phyloP scores from a whole-genome alignment of 2,797 vertebrate species.

The Remorina albescens region DNA sequence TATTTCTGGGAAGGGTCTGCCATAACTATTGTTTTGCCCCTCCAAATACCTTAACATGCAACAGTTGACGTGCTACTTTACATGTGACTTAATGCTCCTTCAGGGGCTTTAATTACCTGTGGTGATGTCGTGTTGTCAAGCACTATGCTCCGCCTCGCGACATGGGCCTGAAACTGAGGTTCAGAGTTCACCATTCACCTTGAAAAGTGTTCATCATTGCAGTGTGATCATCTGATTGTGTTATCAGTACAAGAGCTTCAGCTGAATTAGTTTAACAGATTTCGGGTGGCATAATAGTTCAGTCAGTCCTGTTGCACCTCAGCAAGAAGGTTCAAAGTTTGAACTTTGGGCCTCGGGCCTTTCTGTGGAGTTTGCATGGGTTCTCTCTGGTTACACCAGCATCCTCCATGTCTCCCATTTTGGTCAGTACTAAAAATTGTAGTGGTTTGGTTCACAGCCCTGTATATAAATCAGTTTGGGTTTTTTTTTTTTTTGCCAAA shows the following conservation, averaged over 20 bases:
- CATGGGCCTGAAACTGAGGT: not conserved
- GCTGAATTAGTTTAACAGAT: too few species aligned
- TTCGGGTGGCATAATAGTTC: too few species aligned
- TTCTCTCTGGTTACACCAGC: too few species aligned
- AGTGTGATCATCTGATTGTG: too few species aligned
- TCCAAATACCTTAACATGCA: constrained; percentile 36
- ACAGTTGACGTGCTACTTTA: constrained; percentile 45
- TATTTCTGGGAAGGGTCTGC: constrained; percentile 59
- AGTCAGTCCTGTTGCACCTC: too few species aligned
- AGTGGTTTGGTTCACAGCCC: not conserved
- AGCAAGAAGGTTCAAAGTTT: too few species aligned
- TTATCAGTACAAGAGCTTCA: too few species aligned
- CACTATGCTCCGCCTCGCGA: constrained; percentile 14
- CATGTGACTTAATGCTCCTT: constrained; percentile 61
- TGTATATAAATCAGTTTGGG: not conserved
- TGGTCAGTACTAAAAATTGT: not conserved
- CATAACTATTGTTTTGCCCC: constrained; percentile 61
- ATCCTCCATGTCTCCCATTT: not conserved
- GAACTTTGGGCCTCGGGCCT: too few species aligned
- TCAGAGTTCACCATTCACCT: too few species aligned
- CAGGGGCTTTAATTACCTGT: constrained; percentile 55
- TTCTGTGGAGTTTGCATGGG: too few species aligned
- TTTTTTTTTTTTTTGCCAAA: too few species aligned
- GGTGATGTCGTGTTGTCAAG: constrained; percentile 24
- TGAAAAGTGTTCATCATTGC: too few species aligned